phyloP scores from a whole-genome alignment of 1,140 invertebrate species.

The Drosophila carrolli region DNA sequence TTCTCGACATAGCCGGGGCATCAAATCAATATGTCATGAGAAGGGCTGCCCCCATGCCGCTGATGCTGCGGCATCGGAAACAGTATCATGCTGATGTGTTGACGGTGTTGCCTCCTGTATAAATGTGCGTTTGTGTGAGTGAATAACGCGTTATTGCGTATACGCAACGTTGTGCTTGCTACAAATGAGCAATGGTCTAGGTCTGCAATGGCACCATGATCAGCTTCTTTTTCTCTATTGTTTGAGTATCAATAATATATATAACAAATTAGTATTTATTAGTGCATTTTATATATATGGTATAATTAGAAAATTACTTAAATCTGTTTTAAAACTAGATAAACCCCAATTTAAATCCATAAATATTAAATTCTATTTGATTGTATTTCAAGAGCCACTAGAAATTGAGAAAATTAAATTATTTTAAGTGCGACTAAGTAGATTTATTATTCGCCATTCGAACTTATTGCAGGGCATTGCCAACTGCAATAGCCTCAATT shows the following conservation, averaged over 20 bases:
- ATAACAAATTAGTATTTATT: too few species aligned
- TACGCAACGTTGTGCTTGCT: slow-evolving; percentile 55
- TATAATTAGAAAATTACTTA: too few species aligned
- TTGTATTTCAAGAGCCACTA: too few species aligned
- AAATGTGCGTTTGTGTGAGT: slow-evolving; percentile 17
- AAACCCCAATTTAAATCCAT: too few species aligned
- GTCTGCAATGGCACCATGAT: slow-evolving; percentile 4
- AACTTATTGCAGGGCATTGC: slow-evolving; percentile 39
- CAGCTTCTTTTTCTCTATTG: neutral
- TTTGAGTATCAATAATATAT: too few species aligned
- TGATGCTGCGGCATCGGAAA: slow-evolving; percentile 52
- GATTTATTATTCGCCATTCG: neutral
- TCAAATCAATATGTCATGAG: slow-evolving; percentile 84
- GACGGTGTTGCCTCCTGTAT: slow-evolving; percentile 48
- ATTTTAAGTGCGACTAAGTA: neutral
- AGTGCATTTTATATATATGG: too few species aligned
- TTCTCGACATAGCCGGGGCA: slow-evolving; percentile 78
- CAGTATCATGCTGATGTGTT: slow-evolving; percentile 69
- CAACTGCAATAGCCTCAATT: slow-evolving; percentile 9
- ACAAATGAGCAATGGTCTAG: slow-evolving; percentile 19
- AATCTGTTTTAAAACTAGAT: too few species aligned
- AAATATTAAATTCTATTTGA: too few species aligned
- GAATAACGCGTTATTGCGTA: slow-evolving; percentile 71
- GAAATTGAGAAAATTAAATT: neutral
- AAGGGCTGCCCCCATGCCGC: slow-evolving; percentile 30